Evolutionary conservation across 2,797 vertebrate species (phyloP).

Genomic region (Zalophus californianus): DNA sequence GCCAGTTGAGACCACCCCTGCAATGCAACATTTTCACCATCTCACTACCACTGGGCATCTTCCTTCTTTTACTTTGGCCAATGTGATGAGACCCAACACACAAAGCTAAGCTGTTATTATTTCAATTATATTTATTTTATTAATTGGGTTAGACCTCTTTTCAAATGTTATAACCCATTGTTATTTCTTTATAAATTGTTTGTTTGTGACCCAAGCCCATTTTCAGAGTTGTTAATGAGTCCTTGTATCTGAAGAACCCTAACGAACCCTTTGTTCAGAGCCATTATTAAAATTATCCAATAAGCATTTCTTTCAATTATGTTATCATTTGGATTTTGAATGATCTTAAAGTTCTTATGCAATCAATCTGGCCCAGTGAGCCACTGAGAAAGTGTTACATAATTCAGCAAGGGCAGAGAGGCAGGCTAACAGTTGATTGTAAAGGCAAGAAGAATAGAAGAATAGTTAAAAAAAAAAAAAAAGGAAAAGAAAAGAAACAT

Average conservation of each 20-base stretch:
- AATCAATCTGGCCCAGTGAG: not conserved
- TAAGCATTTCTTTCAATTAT: constrained; percentile 9
- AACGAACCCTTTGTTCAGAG: not conserved
- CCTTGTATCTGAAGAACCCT: not conserved
- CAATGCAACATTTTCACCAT: not conserved
- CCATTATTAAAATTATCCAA: not conserved
- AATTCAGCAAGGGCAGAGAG: constrained; percentile 24
- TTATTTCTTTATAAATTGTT: not conserved
- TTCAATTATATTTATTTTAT: not conserved
- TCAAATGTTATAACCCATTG: not conserved
- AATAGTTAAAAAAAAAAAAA: not conserved
- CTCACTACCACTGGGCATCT: not conserved
- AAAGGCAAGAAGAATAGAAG: not conserved
- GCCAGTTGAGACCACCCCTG: not conserved
- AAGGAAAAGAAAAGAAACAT: not conserved
- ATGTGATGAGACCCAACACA: not conserved
- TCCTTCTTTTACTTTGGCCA: not conserved
- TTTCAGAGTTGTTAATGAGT: not conserved
- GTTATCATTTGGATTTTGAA: not conserved
- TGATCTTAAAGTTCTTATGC: not conserved
- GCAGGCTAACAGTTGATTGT: not conserved
- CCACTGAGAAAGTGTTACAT: not conserved
- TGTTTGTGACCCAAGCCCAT: not conserved
- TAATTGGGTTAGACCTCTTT: not conserved
- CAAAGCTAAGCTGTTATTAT: not conserved